Base-by-base conservation (phyloP, 2,888 invertebrate genomes). In the Phragmatobia fuliginosa region DNA sequence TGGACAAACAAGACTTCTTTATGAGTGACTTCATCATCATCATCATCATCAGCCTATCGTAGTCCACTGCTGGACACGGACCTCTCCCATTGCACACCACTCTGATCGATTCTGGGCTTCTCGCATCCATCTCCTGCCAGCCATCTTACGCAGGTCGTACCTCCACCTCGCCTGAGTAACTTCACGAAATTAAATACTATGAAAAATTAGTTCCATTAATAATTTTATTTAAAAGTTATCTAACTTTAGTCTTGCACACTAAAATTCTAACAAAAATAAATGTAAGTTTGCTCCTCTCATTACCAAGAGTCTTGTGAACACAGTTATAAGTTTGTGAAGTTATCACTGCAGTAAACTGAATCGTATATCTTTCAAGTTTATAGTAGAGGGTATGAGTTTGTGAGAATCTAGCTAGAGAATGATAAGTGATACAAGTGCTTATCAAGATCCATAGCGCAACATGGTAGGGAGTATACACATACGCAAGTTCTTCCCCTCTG, bases 251-350 rank as follows among this genome's bases (percentile, higher is more conserved):
- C n/a, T 49, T 49, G n/a, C 21, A 49, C 8, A n/a, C 2, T 49
- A n/a, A 49, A 49, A 21, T n/a, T 49, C 45, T 14, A 28, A 52
- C 25, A 25, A 52, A 18, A 36, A 28, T 18, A 28, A 16, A 28
- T 16, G 28, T 10, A 38, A 38, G 18, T 38, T 62, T 41, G 38
- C 36, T 41, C 36, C 25, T 61, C n/a, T 61, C 28, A 41, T 25
- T 28, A 18, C 36, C 18, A 36, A 21, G 38, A 61, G 16, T 38
- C 8, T 18, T 16, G 16, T 14, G 61, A 38, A 38, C 18, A 25
- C 38, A 62, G 25, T 61, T 38, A 25, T 25, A 36, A 8, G 28
- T 62, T 62, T 41, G 38, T 28, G 25, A 41, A 62, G 62, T 62
- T 38, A 62, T 62, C 25, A 41, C 25, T 41, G 28, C 62, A 28